Base-by-base conservation (phyloP, 1,140 invertebrate species). In the Orchestia grillus region DNA sequence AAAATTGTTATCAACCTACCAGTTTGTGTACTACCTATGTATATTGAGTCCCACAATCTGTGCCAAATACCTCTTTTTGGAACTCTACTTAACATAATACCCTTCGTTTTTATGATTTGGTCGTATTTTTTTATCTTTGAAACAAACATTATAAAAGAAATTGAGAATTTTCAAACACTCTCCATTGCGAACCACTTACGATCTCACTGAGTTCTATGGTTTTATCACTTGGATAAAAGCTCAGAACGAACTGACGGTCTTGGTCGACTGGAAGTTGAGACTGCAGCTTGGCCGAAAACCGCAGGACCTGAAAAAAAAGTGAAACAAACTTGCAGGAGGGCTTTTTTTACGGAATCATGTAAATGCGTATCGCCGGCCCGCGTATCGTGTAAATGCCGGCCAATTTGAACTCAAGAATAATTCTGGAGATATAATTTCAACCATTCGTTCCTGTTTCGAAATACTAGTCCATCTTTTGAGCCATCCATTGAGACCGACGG, bases 201-300 rank as follows among this genome's bases (percentile, higher is more conserved):
- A 94, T 94, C 44, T 94, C 92, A 44, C 15, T 45, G 44, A 94
- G 92, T 44, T 94, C 43, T 23, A 47, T n/a, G 44, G 92, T 94
- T 40, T 47, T 45, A 44, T 94, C 92, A 44, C 43, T 45, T 0
- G 92, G 92, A 44, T 44, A 94, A 44, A 94, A 94, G 44, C 92
- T 94, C 43, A 94, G 36, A 40, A 94, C 44, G n/a, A 94, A 94
- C 36, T 47, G 92, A 47, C 92, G 92, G 36, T 94, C 92, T 45
- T 47, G 41, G 36, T 94, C 92, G 43, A n/a, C 8, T 19, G 92
- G 43, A 4, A 94, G 44, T 47, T 94, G 92, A 0, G 92, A 94
- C 92, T 45, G 43, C 11, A 94, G 92, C 92, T 45, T 40, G 6
- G 92, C 92, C 4, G 92, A 94, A 47, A 94, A 94, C 92, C 92